These are phyloP conservation scores for Homarus gammarus DNA, from an alignment of 2,888 invertebrate genomes.

Conservation along the genomic window DNA sequence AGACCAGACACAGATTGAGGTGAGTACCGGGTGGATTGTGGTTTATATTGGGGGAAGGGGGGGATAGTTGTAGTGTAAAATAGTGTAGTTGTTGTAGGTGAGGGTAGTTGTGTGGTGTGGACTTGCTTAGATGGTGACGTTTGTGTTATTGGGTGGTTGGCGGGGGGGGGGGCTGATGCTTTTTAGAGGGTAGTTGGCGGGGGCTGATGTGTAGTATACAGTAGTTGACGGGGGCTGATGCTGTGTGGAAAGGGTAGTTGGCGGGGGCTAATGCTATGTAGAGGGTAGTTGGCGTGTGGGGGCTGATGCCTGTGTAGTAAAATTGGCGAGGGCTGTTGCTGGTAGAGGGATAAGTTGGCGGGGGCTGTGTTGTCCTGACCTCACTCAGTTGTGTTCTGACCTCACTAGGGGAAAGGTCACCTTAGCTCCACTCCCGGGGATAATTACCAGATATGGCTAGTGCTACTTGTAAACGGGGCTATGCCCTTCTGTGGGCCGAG, in stretches of 20 bases:
- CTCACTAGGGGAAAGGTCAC: too few species aligned
- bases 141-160: too few species aligned
- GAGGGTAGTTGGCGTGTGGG: neutral
- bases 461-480: too few species aligned
- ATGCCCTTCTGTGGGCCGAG: too few species aligned
- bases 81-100: neutral
- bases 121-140: too few species aligned
- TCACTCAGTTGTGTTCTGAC: too few species aligned
- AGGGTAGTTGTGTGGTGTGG: neutral
- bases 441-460: too few species aligned
- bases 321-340: neutral
- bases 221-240: neutral
- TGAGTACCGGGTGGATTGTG: slow-evolving; percentile 15
- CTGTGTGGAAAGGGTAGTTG: neutral
- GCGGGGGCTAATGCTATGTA: neutral
- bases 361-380: too few species aligned
- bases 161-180: neutral
- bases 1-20: slow-evolving; percentile 73
- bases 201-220: too few species aligned
- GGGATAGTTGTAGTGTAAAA: neutral
- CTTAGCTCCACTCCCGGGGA: too few species aligned
- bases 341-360: slow-evolving; percentile 2
- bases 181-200: neutral
- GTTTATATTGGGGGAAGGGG: neutral
- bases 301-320: too few species aligned